Evolutionary conservation across 30 jellyfish, hydroid and myxozoan genomes (phyloP).

Genomic region (Clytia hemisphaerica): DNA sequence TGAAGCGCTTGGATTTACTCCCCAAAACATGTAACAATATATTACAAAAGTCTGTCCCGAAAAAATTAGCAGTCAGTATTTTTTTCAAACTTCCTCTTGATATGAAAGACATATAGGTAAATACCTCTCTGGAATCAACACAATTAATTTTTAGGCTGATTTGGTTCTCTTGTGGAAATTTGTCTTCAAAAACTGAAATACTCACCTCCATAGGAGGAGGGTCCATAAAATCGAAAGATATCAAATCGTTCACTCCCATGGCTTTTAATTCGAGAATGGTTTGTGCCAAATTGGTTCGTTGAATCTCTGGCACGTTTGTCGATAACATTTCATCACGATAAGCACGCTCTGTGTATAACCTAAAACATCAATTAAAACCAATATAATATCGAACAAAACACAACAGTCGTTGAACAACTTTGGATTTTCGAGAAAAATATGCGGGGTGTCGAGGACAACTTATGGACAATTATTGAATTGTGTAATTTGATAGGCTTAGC

Average conservation of each 20-base stretch:
- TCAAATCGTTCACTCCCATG: conserved; percentile 95
- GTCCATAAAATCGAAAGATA: conserved; percentile 96
- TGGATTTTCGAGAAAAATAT: too few species aligned
- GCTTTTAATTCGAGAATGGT: conserved; percentile 90
- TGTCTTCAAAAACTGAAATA: too few species aligned
- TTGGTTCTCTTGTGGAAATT: too few species aligned
- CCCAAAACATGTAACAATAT: too few species aligned
- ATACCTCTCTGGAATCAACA: background rate
- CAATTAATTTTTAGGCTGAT: background rate
- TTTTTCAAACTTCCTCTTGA: too few species aligned
- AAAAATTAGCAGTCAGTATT: too few species aligned
- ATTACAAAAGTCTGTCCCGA: too few species aligned
- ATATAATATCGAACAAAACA: too few species aligned
- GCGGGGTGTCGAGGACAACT: background rate
- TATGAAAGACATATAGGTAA: background rate
- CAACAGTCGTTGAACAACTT: too few species aligned
- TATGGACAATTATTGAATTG: too few species aligned
- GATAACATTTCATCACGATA: conserved; percentile 97
- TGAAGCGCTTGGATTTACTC: too few species aligned
- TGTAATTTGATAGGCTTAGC: too few species aligned
- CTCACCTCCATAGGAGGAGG: conserved; percentile 99
- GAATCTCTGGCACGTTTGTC: conserved; percentile 97
- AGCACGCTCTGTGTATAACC: conserved; percentile 96
- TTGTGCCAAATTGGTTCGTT: conserved; percentile 89
- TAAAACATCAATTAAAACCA: background rate